Conservation (phyloP, 2,113 vertebrate species). For the Amblyopsis rosae region DNA sequence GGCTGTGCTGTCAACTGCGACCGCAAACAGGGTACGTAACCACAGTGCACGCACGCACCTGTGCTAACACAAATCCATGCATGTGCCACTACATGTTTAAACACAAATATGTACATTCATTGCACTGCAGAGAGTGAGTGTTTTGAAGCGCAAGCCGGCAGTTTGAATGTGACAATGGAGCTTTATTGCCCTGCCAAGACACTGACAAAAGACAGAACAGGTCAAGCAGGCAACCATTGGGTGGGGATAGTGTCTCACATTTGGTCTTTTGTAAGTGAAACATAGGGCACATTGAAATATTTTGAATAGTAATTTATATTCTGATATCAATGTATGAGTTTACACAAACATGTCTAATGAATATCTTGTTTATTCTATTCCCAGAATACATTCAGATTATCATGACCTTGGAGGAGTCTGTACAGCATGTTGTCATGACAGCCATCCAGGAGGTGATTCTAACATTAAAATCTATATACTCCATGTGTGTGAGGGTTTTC, state of each 20-base stretch:
- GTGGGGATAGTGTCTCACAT: not conserved
- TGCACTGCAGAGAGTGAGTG: not conserved
- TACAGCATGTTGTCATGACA: constrained; percentile 97
- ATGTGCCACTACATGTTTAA: not conserved
- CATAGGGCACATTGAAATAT: not conserved
- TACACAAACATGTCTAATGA: not conserved
- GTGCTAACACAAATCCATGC: not conserved
- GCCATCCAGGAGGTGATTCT: constrained; percentile 93
- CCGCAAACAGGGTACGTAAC: constrained; percentile 86
- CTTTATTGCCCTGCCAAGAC: constrained; percentile 20
- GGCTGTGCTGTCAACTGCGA: constrained; percentile 97
- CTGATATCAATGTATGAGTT: not conserved
- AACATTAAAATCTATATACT: too few relatives aligned
- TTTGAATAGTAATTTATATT: not conserved
- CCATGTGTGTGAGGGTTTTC: too few relatives aligned
- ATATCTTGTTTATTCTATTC: constrained; percentile 2
- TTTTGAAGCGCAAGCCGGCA: not conserved
- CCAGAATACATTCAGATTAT: constrained; percentile 96
- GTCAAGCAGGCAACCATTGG: constrained; percentile 8
- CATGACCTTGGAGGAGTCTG: constrained; percentile 97
- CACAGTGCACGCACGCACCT: not conserved
- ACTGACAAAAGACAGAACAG: constrained; percentile 3
- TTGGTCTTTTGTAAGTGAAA: constrained; percentile 6
- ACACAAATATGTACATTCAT: not conserved
- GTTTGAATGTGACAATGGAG: constrained; percentile 6